Conservation (phyloP, 1,140 invertebrate genomes). For the Brachionus rubens region DNA sequence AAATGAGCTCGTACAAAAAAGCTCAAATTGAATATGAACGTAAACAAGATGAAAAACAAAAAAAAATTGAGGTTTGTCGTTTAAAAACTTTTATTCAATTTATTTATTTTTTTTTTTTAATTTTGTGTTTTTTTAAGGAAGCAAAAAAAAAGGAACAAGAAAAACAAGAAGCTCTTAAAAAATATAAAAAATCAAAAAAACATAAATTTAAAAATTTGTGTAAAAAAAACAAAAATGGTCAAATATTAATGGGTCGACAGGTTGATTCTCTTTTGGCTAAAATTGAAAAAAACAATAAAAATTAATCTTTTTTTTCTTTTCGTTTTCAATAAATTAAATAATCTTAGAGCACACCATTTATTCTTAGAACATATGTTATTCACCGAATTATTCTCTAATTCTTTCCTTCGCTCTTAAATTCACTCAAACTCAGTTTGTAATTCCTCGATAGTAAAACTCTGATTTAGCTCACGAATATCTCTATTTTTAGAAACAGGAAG, state of each 20-base stretch:
- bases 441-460: no score
- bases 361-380: no score
- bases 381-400: no score
- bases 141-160: not conserved
- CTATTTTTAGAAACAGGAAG: no score
- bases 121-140: no score
- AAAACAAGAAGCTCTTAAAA: slow-evolving; percentile 29
- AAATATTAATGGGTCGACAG: slow-evolving; percentile 34
- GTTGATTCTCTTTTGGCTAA: slow-evolving; percentile 18
- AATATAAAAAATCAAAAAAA: slow-evolving; percentile 46
- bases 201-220: slow-evolving; percentile 27
- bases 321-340: not conserved
- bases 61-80: not conserved
- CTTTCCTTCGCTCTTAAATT: no score
- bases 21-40: slow-evolving; percentile 25
- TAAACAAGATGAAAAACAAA: not conserved
- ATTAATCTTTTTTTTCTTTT: not conserved
- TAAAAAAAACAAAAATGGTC: slow-evolving; percentile 17
- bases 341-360: no score
- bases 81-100: not conserved
- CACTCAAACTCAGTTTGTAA: no score
- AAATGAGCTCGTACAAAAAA: slow-evolving; percentile 10
- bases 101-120: not conserved
- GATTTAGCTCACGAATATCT: no score
- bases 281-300: slow-evolving; percentile 40